phyloP scores from a whole-genome alignment of 2,888 invertebrate genomes.

The Macrophya alboannulata region DNA sequence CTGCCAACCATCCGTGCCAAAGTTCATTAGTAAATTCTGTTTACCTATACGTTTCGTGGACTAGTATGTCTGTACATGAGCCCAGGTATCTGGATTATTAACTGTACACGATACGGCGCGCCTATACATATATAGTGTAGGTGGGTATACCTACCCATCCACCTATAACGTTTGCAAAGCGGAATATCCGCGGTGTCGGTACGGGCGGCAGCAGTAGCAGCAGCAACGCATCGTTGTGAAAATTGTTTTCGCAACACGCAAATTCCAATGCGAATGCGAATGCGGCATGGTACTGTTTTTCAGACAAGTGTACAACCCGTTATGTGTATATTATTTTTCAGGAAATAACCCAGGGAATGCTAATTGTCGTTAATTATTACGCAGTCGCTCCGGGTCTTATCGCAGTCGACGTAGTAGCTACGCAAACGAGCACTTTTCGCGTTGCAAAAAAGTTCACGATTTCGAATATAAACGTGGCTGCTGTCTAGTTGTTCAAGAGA shows the following conservation, averaged over 20 bases:
- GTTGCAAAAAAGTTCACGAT: not conserved
- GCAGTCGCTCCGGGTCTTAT: not conserved
- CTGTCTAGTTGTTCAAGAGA: not conserved
- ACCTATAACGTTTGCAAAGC: not conserved
- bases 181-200: not conserved
- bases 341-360: not conserved
- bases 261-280: not conserved
- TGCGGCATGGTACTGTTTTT: not conserved
- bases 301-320: not conserved
- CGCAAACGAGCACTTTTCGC: not conserved
- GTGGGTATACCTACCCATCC: too few species aligned
- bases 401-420: not conserved
- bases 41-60: constrained; percentile 32
- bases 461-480: not conserved
- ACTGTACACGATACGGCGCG: constrained; percentile 5
- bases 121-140: not conserved
- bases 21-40: constrained; percentile 52
- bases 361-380: not conserved
- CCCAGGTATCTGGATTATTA: not conserved
- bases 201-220: not conserved
- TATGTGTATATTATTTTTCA: not conserved
- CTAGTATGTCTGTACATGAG: not conserved
- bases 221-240: constrained; percentile 14
- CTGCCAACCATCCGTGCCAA: constrained; percentile 37
- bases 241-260: constrained; percentile 30